Percentiles rank a stretch among this genome's conserved stretches.
Conservation (phyloP, 2,113 vertebrate genomes). For the Canis aureus region DNA sequence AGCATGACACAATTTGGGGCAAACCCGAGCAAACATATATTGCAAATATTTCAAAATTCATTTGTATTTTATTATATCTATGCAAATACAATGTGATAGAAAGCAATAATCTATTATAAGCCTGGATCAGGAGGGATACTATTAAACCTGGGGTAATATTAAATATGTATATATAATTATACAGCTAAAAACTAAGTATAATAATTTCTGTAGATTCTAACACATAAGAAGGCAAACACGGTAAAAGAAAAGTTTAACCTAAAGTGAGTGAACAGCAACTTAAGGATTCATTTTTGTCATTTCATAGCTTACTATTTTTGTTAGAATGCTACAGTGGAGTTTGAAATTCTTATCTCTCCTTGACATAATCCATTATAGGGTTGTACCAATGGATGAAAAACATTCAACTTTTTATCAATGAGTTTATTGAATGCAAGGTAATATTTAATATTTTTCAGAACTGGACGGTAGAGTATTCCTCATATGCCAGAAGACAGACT, state of each 20-base stretch:
- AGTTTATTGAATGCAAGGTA: neutral
- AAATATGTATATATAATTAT: neutral
- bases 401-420: neutral
- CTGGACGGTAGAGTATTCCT: neutral
- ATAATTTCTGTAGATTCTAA: neutral
- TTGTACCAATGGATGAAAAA: neutral
- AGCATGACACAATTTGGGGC: neutral
- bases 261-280: neutral
- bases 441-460: slow-evolving; percentile 20
- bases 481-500: neutral
- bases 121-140: neutral
- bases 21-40: neutral
- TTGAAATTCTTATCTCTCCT: neutral
- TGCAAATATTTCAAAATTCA: neutral
- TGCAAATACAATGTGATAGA: neutral
- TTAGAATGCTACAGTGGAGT: neutral
- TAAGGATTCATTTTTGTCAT: neutral
- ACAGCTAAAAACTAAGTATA: neutral
- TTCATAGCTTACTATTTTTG: neutral
- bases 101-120: neutral
- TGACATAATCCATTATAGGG: neutral
- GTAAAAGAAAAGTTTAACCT: neutral
- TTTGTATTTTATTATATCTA: neutral
- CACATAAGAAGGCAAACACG: neutral
- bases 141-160: neutral